Evolutionary conservation across 2,888 invertebrate species (phyloP), one percentile per base, ranked within the genome.

Genomic region (Tetropium fuscum): DNA sequence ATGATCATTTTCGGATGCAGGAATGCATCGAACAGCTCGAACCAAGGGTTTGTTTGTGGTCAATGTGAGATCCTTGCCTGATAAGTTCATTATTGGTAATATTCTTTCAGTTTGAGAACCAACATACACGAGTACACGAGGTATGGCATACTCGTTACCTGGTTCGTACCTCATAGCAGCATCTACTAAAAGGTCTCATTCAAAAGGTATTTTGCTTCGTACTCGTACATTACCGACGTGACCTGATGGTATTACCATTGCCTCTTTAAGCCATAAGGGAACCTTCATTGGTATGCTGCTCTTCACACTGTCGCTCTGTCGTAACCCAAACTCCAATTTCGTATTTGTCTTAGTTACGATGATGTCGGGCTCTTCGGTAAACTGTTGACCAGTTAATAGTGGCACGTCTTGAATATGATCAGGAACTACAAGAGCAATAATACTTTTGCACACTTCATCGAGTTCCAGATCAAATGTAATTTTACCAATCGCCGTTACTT

Each of bases 311-410:
- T n/a, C n/a, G n/a, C n/a, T n/a, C n/a, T n/a, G n/a, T n/a, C n/a
- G n/a, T n/a, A n/a, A n/a, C n/a, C n/a, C n/a, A 10, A 34, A 34
- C 4, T 34, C 3, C 15, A 34, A 11, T 5, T 7, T 2, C 1
- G 11, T 13, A 2, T 7, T 34, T 3, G 34, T 34, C 15, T 58
- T 58, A 7, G 36, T 53, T 18, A 61, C 48, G 13, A 53, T 19
- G 7, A 62, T 18, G n/a, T 53, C 58, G 0, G 48, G 41, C 38
- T 48, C 40, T 13, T 64, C 62, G 13, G 64, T 64, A 25, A 60
- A 64, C 10, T 27, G 38, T 20, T 61, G 64, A 10, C 64, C 62
- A 27, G 59, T 16, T 20, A 62, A 18, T 8, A 64, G 16, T 5
- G 64, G 47, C 20, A 58, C 44, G 11, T 53, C 43, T 27, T 64